Conservation (phyloP, 2,797 vertebrate genomes). For the Eulemur albifrons region DNA sequence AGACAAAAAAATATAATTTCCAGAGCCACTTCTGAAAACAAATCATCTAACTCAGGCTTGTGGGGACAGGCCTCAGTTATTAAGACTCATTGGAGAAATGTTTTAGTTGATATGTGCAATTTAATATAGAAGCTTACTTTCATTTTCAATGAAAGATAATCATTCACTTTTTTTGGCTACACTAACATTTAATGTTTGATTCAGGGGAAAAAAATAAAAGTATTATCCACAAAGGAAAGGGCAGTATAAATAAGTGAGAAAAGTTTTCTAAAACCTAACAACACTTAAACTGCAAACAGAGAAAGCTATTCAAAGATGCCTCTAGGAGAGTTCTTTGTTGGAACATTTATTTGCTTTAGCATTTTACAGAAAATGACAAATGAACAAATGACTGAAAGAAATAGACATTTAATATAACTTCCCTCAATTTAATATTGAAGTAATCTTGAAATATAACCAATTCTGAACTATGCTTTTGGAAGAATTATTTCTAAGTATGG, state of each 20-base stretch:
- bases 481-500: not conserved
- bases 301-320: not conserved
- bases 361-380: not conserved
- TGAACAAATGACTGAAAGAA: not conserved
- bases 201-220: not conserved
- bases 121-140: not conserved
- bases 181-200: not conserved
- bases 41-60: not conserved
- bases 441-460: not conserved
- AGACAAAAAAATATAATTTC: conserved; percentile 44
- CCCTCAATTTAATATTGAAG: not conserved
- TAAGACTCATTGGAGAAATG: not conserved
- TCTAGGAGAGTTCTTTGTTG: not conserved
- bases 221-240: not conserved
- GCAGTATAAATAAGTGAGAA: not conserved
- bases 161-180: not conserved
- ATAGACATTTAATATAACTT: not conserved
- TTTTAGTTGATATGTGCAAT: not conserved
- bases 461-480: not conserved
- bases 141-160: conserved; percentile 9
- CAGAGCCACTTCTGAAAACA: conserved; percentile 21
- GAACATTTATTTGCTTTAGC: not conserved
- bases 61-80: not conserved
- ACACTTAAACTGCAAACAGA: not conserved
- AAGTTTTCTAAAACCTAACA: not conserved